A percentile compares a stretch with the other conserved stretches of the same genome.
phyloP scores from a whole-genome alignment of 2,888 invertebrate genomes.

The Andrena bicolor region DNA sequence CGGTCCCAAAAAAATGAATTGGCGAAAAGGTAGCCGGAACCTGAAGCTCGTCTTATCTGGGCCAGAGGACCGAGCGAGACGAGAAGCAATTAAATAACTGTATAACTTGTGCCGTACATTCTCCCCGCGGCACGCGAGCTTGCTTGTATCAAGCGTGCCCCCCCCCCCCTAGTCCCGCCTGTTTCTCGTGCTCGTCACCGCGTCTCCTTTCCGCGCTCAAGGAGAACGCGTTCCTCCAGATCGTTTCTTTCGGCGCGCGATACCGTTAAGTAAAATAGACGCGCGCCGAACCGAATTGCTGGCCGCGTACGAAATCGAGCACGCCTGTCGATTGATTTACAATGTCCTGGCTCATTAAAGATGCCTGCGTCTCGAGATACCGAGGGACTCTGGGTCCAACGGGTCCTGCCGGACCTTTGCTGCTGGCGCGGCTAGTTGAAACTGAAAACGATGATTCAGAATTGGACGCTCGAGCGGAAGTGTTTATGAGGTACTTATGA shows the following conservation, averaged over 20 bases:
- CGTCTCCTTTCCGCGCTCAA: slow-evolving; percentile 40
- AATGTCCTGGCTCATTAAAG: neutral
- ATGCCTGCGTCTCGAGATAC: neutral
- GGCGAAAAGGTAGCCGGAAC: slow-evolving; percentile 33
- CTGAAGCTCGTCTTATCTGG: slow-evolving; percentile 43
- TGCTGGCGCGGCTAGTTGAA: neutral
- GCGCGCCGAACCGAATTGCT: slow-evolving; percentile 29
- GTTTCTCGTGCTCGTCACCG: slow-evolving; percentile 52
- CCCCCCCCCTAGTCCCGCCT: slow-evolving; percentile 4
- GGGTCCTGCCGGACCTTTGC: neutral
- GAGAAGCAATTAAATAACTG: slow-evolving; percentile 79
- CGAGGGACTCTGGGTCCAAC: neutral
- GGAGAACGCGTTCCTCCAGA: slow-evolving; percentile 52
- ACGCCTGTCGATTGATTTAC: neutral
- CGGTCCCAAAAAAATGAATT: slow-evolving; percentile 22
- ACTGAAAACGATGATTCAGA: neutral
- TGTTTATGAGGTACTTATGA: slow-evolving; percentile 4
- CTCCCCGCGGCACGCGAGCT: slow-evolving; percentile 45
- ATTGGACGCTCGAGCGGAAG: neutral
- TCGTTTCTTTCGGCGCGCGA: slow-evolving; percentile 37
- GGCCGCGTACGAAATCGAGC: slow-evolving; percentile 3
- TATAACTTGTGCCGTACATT: slow-evolving; percentile 63
- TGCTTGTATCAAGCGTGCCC: slow-evolving; percentile 30
- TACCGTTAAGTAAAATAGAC: slow-evolving; percentile 67
- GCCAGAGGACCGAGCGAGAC: slow-evolving; percentile 68